Evolutionary conservation across 2,797 vertebrate species (phyloP), one percentile per base, ranked within the genome.

Genomic region (Pitangus sulphuratus): DNA sequence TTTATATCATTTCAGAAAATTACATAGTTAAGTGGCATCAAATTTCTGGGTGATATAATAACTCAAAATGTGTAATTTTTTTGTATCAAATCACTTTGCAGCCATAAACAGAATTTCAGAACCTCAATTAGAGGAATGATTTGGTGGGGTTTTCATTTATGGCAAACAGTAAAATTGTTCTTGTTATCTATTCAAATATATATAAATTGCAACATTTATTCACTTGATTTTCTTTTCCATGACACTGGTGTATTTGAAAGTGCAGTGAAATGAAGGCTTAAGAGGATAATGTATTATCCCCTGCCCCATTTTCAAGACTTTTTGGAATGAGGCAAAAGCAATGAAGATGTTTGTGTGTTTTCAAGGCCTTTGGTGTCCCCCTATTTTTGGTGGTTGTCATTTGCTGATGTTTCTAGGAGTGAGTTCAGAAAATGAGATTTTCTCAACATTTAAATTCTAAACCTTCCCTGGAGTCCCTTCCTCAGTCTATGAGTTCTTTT

Each of bases 11-110:
- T 96, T 97, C 83, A 91, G 84, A 95, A 97, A 96, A 97, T 96
- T 85, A 92, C 87, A 95, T 95, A 96, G 96, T 96, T 97, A 97
- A 97, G 96, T 97, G 93, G 96, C 94, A 93, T 94, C 96, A 94
- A 91, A 93, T 97, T 93, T 96, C 95, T 92, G 86, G 86, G 82
- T 83, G 77, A 94, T 93, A 85, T 56, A 89, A 95, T 95, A 89
- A 93, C 93, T 91, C 89, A 30, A 89, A 95, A 90, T 95, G 78
- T 85, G 83, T 81, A 74, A 58, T 50, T 76, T 56, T 91, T 95
- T 96, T 90, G 64, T 54, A 65, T 86, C 64, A 92, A 96, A 87
- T 91, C 97, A 75, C 92, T 91, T 89, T 82, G 86, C 51, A 74
- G 78, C 93, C 83, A 86, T 97, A 96, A 95, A 90, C 87, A 89